These are phyloP conservation scores for Hiodon tergisus DNA, from an alignment of 2,113 vertebrate species.

Conservation along the genomic window DNA sequence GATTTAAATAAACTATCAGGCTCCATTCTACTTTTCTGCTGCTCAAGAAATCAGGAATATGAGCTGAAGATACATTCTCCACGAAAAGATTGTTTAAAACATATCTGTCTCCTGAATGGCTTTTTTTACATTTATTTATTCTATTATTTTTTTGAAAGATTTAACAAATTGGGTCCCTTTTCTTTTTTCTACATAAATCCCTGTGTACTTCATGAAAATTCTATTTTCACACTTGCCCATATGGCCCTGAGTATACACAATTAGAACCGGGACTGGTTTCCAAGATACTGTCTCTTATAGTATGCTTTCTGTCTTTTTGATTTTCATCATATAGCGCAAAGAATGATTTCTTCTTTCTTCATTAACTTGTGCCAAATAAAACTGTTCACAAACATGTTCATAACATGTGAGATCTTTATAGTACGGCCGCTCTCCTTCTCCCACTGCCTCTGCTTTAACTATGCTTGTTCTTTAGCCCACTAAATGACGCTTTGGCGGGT, in stretches of 20 bases:
- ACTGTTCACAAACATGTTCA: background rate
- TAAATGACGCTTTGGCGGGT: constrained; percentile 72
- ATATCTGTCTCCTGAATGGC: constrained; percentile 25
- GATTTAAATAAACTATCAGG: constrained; percentile 42
- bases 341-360: background rate
- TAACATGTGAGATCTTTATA: constrained; percentile 31
- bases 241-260: constrained; percentile 67
- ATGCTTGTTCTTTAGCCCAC: constrained; percentile 69
- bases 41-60: background rate
- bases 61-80: background rate
- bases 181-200: constrained; percentile 38
- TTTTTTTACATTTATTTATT: constrained; percentile 26
- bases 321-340: constrained; percentile 8
- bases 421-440: constrained; percentile 43
- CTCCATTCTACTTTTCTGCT: constrained; percentile 18
- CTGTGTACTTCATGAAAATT: constrained; percentile 57
- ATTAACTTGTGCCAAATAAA: background rate
- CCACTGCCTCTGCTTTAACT: constrained; percentile 47
- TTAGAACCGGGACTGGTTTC: constrained; percentile 64
- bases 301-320: constrained; percentile 21
- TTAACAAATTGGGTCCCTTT: constrained; percentile 49
- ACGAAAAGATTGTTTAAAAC: constrained; percentile 5
- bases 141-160: constrained; percentile 44
- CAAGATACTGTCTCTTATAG: constrained; percentile 54
- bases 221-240: constrained; percentile 71